phyloP scores from a whole-genome alignment of 2,797 vertebrate species.

The Parotocinclus haroldoi region DNA sequence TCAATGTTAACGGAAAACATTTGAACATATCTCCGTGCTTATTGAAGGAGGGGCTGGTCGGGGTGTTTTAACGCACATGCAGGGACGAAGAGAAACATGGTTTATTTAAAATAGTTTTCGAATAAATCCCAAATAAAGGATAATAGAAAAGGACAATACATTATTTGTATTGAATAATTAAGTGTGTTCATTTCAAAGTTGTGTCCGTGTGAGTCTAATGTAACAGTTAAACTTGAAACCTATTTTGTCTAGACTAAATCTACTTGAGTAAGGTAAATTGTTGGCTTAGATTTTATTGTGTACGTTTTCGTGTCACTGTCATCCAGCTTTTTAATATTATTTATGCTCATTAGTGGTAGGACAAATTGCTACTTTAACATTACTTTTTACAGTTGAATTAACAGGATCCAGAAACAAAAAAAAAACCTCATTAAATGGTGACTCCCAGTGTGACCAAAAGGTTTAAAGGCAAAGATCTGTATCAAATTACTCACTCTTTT shows the following conservation, averaged over 20 bases:
- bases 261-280: constrained; percentile 4
- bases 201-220: neutral
- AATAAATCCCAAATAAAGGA: neutral
- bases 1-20: neutral
- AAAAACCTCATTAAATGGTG: neutral
- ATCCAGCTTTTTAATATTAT: constrained; percentile 20
- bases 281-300: constrained; percentile 24
- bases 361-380: neutral
- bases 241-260: constrained; percentile 16
- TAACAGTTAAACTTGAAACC: neutral
- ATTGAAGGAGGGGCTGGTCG: neutral
- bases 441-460: constrained; percentile 3
- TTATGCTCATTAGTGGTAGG: neutral
- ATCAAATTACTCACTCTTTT: neutral
- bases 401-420: too few species aligned
- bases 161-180: neutral
- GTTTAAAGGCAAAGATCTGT: too few species aligned
- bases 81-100: too few species aligned
- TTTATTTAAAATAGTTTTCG: neutral
- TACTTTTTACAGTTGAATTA: too few species aligned
- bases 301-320: constrained; percentile 13
- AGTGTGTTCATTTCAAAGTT: neutral
- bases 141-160: neutral
- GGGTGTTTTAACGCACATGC: too few species aligned
- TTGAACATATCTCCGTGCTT: neutral